Base-by-base conservation (phyloP, 2,113 vertebrate genomes). In the Theristicus caerulescens region DNA sequence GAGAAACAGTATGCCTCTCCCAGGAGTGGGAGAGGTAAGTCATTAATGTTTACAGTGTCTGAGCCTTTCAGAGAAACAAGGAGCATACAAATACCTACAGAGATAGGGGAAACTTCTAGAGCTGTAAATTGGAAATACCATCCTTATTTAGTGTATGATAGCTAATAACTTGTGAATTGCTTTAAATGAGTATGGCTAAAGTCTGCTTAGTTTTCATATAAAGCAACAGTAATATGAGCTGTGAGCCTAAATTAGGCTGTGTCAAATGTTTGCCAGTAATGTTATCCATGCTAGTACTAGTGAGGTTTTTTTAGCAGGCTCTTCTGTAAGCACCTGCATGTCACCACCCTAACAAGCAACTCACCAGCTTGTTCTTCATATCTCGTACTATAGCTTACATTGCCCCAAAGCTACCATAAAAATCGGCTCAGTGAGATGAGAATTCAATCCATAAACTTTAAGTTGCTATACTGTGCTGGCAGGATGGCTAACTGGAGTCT, bases 31-130 rank as follows among this genome's bases (percentile, higher is more conserved):
- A 62, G 52, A 84, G 34, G 42, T 44, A 38, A 73, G n/a, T 34
- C 25, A 10, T 19, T 64, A 25, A 24, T 29, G 47, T 51, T 72
- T n/a, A 47, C 27, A 44, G 65, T 0, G 0, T 19, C 70, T n/a
- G 49, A 57, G 38, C 2, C 3, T 69, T 42, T 67, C 27, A 7
- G n/a, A 38, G 25, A 24, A 57, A 29, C 17, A 51, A 82, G 42
- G 10, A 86, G 11, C 36, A 16, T 26, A 34, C 44, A 20, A 58
- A 62, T 44, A 64, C 31, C 54, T 65, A 20, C 9, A 38, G 49
- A 49, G 27, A 58, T 0, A 9, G 11, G 11, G 13, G 13, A 67
- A n/a, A 32, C 31, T 86, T 65, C 32, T 40, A 15, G 10, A n/a
- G 16, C 65, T 27, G 12, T 64, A 26, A 64, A 31, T 14, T 55